A percentile compares a stretch with the other conserved stretches of the same genome.
phyloP scores from a whole-genome alignment of 2,888 invertebrate genomes.

The Catocala fraxini region DNA sequence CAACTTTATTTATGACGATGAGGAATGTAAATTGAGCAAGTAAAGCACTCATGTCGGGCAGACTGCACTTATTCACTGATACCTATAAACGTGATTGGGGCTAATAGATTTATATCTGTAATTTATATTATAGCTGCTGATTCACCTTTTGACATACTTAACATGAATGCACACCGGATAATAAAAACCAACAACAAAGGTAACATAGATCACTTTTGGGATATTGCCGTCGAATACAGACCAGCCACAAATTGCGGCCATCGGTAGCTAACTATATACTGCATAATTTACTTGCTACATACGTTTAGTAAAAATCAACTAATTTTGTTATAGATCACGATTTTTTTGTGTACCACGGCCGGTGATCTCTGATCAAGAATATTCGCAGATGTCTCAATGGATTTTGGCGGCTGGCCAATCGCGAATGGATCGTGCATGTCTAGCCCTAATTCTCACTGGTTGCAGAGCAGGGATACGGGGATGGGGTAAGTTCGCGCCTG shows the following conservation, averaged over 20 bases:
- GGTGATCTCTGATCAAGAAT: too few relatives aligned
- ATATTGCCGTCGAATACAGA: too few relatives aligned
- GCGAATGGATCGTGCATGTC: not conserved
- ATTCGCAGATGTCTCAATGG: too few relatives aligned
- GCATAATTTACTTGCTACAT: too few relatives aligned
- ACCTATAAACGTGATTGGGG: not conserved
- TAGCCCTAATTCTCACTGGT: slow-evolving; percentile 3
- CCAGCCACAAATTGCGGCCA: not conserved
- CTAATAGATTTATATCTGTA: not conserved
- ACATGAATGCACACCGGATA: too few relatives aligned
- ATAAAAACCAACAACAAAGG: too few relatives aligned
- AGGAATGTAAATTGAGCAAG: slow-evolving; percentile 38
- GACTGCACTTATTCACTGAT: slow-evolving; percentile 10
- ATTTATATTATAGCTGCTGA: not conserved
- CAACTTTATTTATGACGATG: not conserved
- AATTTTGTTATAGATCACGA: too few relatives aligned
- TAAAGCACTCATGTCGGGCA: slow-evolving; percentile 6
- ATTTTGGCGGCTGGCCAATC: too few relatives aligned
- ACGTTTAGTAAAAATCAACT: too few relatives aligned
- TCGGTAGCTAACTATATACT: not conserved
- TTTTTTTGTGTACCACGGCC: too few relatives aligned
- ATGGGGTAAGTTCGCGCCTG: slow-evolving; percentile 19
- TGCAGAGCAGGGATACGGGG: not conserved
- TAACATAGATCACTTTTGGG: too few relatives aligned
- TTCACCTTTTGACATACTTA: too few relatives aligned